Evolutionary conservation across 1,140 invertebrate genomes (phyloP), one percentile per base, ranked within the genome.

Genomic region (Sesamia nonagrioides): DNA sequence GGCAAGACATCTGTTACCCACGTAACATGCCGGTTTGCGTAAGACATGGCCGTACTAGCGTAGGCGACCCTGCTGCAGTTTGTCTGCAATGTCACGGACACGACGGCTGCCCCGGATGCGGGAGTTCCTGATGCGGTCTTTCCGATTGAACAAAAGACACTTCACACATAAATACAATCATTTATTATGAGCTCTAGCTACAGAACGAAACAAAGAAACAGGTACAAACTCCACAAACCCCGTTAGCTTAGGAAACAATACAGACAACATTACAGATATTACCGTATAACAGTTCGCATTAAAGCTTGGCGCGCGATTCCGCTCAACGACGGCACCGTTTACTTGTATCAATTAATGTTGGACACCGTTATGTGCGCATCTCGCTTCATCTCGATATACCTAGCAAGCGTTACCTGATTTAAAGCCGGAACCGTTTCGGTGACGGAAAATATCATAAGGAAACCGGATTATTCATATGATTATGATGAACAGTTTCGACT

Each of bases 271-370:
- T 69, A 69, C 40, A 50, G 37, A 69, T 42, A 69, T 69, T 69
- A 45, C 42, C 42, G 42, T 68, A 50, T 69, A 50, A n/a, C 17
- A 27, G 15, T 6, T 21, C 52, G 18, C 54, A 27, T 48, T 45
- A 69, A 15, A 50, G 13, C 15, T 48, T 33, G 50, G 66, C 42
- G 66, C 63, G 63, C 66, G 66, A 50, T 69, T 69, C 66, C 74
- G 54, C 13, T 48, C 52, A 13, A 45, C 66, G 63, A 45, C 66
- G 63, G 66, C 77, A 78, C 74, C 77, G 81, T 79, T 82, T 80
- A 80, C 52, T 52, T 50, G 74, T 80, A 86, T 85, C 83, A 86
- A 88, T 88, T 88, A 88, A 86, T 85, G 68, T 76, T 61, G 21
- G 21, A 50, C 54, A 86, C 84, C 84, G 86, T 88, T 88, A 88